Percentiles rank a stretch among this genome's conserved stretches.
Conservation (phyloP, 2,113 vertebrate genomes). For the Carollia perspicillata region DNA sequence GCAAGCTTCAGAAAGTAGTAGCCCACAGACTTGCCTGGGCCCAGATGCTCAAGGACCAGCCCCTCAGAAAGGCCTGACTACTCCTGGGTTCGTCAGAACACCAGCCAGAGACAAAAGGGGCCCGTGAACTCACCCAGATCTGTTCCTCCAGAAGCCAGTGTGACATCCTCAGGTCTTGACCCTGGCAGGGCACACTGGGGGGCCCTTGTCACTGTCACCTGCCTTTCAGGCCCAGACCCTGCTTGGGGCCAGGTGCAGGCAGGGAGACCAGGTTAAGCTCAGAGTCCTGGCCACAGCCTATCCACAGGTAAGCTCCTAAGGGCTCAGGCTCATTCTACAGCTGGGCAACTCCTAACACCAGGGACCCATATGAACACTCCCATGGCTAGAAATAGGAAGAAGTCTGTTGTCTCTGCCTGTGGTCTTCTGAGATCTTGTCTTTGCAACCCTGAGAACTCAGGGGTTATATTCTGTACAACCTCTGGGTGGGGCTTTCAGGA, state of each 20-base stretch:
- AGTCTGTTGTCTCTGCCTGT: rapidly evolving
- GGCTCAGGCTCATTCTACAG: not conserved
- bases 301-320: not conserved
- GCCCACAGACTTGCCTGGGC: too few species aligned
- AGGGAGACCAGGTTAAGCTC: not conserved
- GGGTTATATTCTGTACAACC: not conserved
- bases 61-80: too few species aligned
- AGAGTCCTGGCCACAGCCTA: not conserved
- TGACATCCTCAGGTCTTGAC: too few species aligned
- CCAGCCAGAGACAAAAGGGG: not conserved
- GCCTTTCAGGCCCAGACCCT: not conserved
- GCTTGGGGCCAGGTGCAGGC: not conserved
- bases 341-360: rapidly evolving
- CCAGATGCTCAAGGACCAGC: too few species aligned
- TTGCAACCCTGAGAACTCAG: not conserved
- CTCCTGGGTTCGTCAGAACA: not conserved
- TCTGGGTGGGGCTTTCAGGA: not conserved
- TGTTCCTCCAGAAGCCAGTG: not conserved
- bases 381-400: not conserved
- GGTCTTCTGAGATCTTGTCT: not conserved
- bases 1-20: not conserved
- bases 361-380: not conserved
- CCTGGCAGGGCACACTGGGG: not conserved
- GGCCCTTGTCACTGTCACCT: rapidly evolving
- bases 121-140: too few species aligned